Evolutionary conservation across 2,888 invertebrate species (phyloP).

Genomic region (Macaria liturata): DNA sequence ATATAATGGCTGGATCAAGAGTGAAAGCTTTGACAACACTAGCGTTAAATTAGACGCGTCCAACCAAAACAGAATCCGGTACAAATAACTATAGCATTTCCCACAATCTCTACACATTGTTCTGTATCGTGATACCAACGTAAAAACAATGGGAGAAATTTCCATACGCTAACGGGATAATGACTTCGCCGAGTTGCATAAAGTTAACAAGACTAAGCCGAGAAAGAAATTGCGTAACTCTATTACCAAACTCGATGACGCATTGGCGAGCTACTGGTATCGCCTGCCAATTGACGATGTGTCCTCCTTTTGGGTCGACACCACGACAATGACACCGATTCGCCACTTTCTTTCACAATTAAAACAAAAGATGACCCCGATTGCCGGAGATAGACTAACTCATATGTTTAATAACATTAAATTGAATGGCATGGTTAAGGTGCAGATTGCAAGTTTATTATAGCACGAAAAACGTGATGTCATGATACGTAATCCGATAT

Average conservation of each 20-base stretch:
- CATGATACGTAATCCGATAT: conserved; percentile 38
- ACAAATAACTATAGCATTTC: conserved; percentile 25
- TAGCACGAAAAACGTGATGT: conserved; percentile 28
- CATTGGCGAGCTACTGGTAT: conserved; percentile 57
- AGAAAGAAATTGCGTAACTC: conserved; percentile 65
- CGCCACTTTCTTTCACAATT: conserved; percentile 65
- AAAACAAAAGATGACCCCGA: conserved; percentile 64
- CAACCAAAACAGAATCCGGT: conserved; percentile 30
- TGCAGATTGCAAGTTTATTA: background rate
- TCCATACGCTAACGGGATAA: conserved; percentile 37
- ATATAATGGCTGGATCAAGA: conserved; percentile 25
- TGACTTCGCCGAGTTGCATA: conserved; percentile 47
- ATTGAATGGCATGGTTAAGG: background rate
- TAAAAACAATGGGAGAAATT: conserved; percentile 46
- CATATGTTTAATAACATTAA: background rate
- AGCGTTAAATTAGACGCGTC: conserved; percentile 31
- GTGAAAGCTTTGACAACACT: conserved; percentile 31
- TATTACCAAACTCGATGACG: conserved; percentile 65
- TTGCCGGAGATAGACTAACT: conserved; percentile 21
- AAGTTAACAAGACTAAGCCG: conserved; percentile 55
- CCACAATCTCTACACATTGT: conserved; percentile 33
- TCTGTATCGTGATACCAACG: conserved; percentile 36
- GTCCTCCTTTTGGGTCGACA: conserved; percentile 58
- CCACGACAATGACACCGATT: conserved; percentile 74
- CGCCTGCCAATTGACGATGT: conserved; percentile 57